A percentile compares a stretch with the other conserved stretches of the same genome.
phyloP scores from a whole-genome alignment of 1,140 invertebrate species.

The Akabosia matsudoensis region DNA sequence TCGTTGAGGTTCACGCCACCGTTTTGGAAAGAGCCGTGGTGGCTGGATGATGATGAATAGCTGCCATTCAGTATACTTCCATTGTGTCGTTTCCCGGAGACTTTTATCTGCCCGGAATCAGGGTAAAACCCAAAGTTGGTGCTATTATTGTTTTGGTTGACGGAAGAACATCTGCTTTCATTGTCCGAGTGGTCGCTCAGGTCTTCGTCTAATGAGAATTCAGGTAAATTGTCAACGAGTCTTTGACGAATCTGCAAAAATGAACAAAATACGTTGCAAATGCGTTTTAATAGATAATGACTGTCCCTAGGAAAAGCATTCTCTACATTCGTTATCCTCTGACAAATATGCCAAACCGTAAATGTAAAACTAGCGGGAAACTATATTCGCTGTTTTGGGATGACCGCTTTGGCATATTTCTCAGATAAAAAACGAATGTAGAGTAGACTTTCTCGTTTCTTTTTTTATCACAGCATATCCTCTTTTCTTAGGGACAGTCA shows the following conservation, averaged over 20 bases:
- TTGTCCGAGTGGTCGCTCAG: neutral
- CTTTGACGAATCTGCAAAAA: slow-evolving; percentile 1
- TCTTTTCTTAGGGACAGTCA: neutral
- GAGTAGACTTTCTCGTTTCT: too few relatives aligned
- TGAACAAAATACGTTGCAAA: neutral
- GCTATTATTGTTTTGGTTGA: slow-evolving; percentile 1
- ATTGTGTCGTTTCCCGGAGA: neutral
- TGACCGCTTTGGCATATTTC: neutral
- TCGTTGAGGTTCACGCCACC: neutral
- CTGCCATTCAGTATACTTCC: neutral
- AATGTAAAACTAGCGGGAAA: neutral
- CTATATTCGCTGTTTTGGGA: neutral
- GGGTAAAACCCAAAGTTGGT: neutral
- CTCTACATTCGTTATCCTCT: neutral
- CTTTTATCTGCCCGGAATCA: neutral
- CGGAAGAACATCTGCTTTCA: neutral
- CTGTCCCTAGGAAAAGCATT: too few relatives aligned
- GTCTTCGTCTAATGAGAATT: slow-evolving; percentile 36
- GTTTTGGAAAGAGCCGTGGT: neutral
- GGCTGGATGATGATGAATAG: neutral
- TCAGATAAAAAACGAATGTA: too few relatives aligned
- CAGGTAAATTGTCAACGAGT: slow-evolving; percentile 23
- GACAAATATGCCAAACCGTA: neutral
- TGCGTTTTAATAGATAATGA: too few relatives aligned
- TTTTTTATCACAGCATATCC: too few relatives aligned